Base-by-base conservation (phyloP, 2,888 invertebrate species). In the Thera britannica region DNA sequence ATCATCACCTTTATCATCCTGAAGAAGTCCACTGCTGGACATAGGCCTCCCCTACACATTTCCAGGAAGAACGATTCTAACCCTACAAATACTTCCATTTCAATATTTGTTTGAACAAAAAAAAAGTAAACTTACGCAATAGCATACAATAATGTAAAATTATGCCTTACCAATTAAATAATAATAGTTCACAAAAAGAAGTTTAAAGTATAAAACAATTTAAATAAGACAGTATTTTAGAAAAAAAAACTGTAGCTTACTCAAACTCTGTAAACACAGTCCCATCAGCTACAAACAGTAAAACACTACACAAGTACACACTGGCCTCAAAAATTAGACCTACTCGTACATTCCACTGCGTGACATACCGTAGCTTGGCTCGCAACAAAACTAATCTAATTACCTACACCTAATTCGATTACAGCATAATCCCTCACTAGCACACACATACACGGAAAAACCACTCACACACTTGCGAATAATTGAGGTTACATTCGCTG, bases 351-450 rank as follows among this genome's bases (percentile, higher is more conserved):
- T 85, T 83, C 79, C 76, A 73, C 79, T 73, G 81, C 81, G 79
- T 79, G 82, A 79, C 80, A 79, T 70, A 73, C 75, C 77, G 73
- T 80, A 74, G 48, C 58, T 62, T 46, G 72, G 77, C 68, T 74
- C 76, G 72, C 79, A 80, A 83, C 79, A 72, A 81, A 81, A 85
- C 84, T 91, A 92, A 93, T 91, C 89, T 79, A 90, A 93, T 93
- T 93, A 46, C 9, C 44, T 46, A 93, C 64, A 67, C 70, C 85
- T 93, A 93, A 93, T 92, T 91, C 85, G 84, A 93, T 93, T 93
- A 93, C 83, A 77, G 74, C 78, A 83, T 81, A 88, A 90, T 82
- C 83, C 80, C 76, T 76, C 79, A 80, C 78, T 77, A 79, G 76
- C 76, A 81, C 78, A 76, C 76, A 72, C 44, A 46, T 35, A 74